Percentiles rank a stretch among this genome's conserved stretches.
These are phyloP conservation scores for Sesamia nonagrioides DNA, from an alignment of 1,140 invertebrate species.

Conservation along the genomic window DNA sequence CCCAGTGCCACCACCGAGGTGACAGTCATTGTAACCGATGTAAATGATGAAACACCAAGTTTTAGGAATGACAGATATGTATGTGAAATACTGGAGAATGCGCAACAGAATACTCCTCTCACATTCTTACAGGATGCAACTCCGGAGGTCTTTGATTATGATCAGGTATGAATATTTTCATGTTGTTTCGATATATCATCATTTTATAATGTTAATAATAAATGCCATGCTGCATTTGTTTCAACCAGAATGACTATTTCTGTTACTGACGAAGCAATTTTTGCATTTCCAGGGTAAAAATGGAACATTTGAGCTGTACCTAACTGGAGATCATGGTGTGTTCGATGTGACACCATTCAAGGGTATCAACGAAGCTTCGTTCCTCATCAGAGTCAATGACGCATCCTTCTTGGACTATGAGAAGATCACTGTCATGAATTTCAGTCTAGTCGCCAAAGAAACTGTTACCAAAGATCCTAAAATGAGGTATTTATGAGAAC, in stretches of 20 bases:
- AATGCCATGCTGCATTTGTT: too few relatives aligned
- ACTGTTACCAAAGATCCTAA: constrained; percentile 91
- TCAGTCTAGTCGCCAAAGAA: constrained; percentile 95
- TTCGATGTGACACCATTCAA: constrained; percentile 96
- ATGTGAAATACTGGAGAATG: constrained; percentile 97
- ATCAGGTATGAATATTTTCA: constrained; percentile 90
- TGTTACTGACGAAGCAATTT: neutral
- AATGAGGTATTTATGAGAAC: constrained; percentile 87
- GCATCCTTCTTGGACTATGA: constrained; percentile 95
- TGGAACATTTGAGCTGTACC: constrained; percentile 95
- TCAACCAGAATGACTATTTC: neutral
- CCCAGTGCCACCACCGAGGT: constrained; percentile 95
- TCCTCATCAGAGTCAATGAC: constrained; percentile 96
- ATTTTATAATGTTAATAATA: neutral
- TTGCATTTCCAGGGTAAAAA: constrained; percentile 92
- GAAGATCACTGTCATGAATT: constrained; percentile 92
- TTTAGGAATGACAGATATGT: constrained; percentile 94
- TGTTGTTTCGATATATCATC: neutral
- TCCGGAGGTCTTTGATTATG: constrained; percentile 97
- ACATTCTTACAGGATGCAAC: constrained; percentile 94
- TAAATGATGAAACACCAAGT: constrained; percentile 97
- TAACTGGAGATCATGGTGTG: constrained; percentile 93
- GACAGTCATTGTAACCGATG: constrained; percentile 97
- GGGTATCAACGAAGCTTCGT: constrained; percentile 97
- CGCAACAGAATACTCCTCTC: constrained; percentile 96